phyloP scores from a whole-genome alignment of 2,113 vertebrate species.

The Phycodurus eques region DNA sequence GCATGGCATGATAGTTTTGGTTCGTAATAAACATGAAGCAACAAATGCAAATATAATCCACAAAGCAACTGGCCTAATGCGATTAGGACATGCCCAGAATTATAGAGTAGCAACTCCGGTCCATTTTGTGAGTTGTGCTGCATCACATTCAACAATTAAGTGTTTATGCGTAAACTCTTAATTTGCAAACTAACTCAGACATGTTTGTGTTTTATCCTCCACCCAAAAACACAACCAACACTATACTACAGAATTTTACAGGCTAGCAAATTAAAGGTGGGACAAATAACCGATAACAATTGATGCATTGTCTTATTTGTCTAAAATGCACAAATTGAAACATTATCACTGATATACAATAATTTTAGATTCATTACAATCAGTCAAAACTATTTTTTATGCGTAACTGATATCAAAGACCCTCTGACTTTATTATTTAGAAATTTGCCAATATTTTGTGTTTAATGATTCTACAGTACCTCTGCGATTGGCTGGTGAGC shows the following conservation, averaged over 20 bases:
- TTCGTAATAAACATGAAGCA: neutral
- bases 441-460: neutral
- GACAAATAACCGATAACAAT: neutral
- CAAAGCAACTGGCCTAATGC: neutral
- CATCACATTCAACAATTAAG: neutral
- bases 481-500: too few species aligned
- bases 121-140: neutral
- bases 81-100: neutral
- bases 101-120: neutral
- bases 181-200: neutral
- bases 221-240: neutral
- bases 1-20: neutral
- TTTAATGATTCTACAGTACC: too few species aligned
- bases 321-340: neutral
- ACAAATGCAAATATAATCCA: slow-evolving; percentile 8
- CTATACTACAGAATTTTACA: neutral
- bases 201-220: neutral
- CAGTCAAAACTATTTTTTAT: neutral
- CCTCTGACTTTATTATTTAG: neutral
- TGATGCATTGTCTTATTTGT: neutral
- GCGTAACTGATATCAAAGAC: neutral
- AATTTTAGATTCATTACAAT: neutral
- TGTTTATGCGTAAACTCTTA: neutral
- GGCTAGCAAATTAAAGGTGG: neutral
- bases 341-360: neutral